Evolutionary conservation across 2,113 vertebrate genomes (phyloP).

Genomic region (Epinephelus cyanopodus): DNA sequence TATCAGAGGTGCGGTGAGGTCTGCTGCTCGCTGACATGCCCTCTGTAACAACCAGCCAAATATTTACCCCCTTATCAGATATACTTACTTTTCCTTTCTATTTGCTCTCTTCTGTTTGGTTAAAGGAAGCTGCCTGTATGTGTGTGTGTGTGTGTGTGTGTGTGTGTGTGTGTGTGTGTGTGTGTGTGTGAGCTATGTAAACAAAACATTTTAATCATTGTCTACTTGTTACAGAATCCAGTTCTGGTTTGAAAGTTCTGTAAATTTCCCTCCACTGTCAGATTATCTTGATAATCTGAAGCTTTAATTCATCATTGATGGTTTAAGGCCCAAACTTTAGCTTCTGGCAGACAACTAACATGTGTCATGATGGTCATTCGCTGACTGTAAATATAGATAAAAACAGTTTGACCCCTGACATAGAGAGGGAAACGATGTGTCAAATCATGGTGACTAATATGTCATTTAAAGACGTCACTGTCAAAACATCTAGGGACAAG

Average conservation of each 20-base stretch:
- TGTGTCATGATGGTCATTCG: not conserved
- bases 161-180: not conserved
- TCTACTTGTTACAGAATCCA: not conserved
- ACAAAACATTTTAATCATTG: not conserved
- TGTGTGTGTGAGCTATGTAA: not conserved
- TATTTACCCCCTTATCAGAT: not conserved
- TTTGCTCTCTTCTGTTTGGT: not conserved
- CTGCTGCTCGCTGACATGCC: not conserved
- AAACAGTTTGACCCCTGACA: not conserved
- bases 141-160: not conserved
- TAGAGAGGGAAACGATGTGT: slow-evolving; percentile 4
- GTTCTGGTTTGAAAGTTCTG: not conserved
- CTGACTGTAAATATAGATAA: slow-evolving; percentile 3
- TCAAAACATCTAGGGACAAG: not conserved
- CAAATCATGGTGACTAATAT: not conserved
- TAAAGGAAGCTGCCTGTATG: not conserved
- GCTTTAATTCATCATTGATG: not conserved
- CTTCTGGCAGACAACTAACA: not conserved
- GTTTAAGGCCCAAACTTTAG: not conserved
- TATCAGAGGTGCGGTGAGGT: not conserved
- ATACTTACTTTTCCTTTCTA: not conserved
- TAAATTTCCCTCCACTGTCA: no score
- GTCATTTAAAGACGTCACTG: not conserved
- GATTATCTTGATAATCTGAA: not conserved
- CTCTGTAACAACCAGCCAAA: not conserved